phyloP scores from a whole-genome alignment of 2,888 invertebrate species.

The Mesochorus sp. region DNA sequence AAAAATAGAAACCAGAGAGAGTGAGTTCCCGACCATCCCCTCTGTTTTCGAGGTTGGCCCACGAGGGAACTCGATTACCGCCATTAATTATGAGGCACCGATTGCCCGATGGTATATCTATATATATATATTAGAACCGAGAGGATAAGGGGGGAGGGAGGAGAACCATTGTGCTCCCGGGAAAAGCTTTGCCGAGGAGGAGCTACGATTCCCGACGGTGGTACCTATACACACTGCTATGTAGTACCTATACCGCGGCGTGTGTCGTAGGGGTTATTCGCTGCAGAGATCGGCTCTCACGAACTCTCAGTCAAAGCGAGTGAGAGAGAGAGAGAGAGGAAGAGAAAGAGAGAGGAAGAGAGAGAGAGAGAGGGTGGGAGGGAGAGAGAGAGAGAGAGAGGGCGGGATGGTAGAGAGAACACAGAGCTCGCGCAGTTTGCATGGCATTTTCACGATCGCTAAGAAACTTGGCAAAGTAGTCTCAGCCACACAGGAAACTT shows the following conservation, averaged over 20 bases:
- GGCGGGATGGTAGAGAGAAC: conserved; percentile 31
- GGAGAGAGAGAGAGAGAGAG: conserved; percentile 29
- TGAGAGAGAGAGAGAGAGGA: no score
- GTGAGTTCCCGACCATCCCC: conserved; percentile 9
- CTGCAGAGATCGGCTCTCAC: conserved; percentile 33
- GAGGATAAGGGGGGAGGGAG: neutral
- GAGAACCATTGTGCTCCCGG: conserved; percentile 56
- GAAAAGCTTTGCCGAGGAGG: conserved; percentile 54
- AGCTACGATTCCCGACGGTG: conserved; percentile 27
- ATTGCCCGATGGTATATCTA: conserved; percentile 45
- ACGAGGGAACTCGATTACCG: conserved; percentile 61
- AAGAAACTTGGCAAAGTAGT: conserved; percentile 57
- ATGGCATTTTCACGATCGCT: conserved; percentile 56
- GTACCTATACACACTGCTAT: conserved; percentile 14
- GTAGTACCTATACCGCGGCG: neutral
- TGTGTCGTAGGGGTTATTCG: conserved; percentile 31
- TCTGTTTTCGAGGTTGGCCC: conserved; percentile 38
- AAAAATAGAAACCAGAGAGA: conserved; percentile 17
- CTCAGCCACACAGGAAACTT: conserved; percentile 66
- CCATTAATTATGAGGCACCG: conserved; percentile 64
- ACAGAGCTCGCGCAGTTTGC: conserved; percentile 39
- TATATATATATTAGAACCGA: neutral
- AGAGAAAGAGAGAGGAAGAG: conserved; percentile 32
- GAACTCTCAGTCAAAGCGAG: neutral
- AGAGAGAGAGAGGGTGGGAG: conserved; percentile 26